Base-by-base conservation (phyloP, 2,888 invertebrate genomes). In the Diaprepes abbreviatus region DNA sequence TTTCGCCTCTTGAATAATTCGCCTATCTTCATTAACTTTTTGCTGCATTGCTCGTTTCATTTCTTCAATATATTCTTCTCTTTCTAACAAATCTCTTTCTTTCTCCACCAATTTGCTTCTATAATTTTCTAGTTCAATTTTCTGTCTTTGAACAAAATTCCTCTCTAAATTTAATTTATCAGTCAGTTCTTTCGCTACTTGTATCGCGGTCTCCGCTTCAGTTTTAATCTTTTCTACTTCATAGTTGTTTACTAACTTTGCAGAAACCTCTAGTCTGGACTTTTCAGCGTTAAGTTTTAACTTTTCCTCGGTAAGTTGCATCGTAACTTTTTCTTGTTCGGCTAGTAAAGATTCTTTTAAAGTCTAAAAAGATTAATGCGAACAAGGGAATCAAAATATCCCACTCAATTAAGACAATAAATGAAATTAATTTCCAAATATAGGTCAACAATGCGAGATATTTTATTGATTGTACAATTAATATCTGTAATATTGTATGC, bases 301-400 rank as follows among this genome's bases (percentile, higher is more conserved):
- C 77, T 88, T 88, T 9, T 89, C 88, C 82, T 90, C 89, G 0
- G 87, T 85, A 72, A 88, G 84, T 77, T 88, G 88, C 71, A 87
- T 84, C 24, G 88, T 87, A 0, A 87, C 85, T 77, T 86, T 86
- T 12, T 88, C 85, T 79, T 89, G 89, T 78, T 89, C 89, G 12
- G 87, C 88, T 66, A 89, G 81, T 16, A 88, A 83, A 2, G 86
- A 82, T 81, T 88, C 88, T 7, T 87, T 88, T 38, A 89, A 77
- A 1, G 87, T 81, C 80, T 89, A 85, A 71, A 88, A 79, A 69
- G 21, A 12, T 21, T 9, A 5, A 43, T n/a, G n/a, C n/a, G n/a
- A n/a, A n/a, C n/a, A n/a, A n/a, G n/a, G n/a, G n/a, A n/a, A n/a
- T n/a, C n/a, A n/a, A n/a, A n/a, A n/a, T n/a, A n/a, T n/a, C n/a